phyloP scores from a whole-genome alignment of 2,797 vertebrate species.

The Micromesistius poutassou region DNA sequence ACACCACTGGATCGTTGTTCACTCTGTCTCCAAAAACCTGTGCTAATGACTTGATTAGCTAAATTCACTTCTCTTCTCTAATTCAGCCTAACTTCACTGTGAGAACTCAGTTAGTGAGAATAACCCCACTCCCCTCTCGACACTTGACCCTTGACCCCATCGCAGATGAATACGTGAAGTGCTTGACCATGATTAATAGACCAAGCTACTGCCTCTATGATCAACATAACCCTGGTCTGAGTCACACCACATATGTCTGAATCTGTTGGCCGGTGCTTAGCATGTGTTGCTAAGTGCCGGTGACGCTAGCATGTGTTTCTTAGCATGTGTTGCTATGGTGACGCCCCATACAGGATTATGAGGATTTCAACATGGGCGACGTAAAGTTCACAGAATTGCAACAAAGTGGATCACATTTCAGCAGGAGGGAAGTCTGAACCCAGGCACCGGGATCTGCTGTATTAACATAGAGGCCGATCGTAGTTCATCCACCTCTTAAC shows the following conservation, averaged over 20 bases:
- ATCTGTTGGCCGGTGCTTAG: neutral
- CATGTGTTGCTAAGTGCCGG: neutral
- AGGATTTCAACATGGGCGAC: neutral
- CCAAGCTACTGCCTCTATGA: neutral
- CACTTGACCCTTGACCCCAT: neutral
- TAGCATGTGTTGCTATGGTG: neutral
- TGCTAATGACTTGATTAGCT: neutral
- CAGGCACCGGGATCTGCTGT: neutral
- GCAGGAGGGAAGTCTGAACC: neutral
- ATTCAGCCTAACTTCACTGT: neutral
- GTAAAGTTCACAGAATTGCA: neutral
- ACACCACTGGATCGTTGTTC: neutral
- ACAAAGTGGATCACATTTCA: neutral
- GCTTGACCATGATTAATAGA: neutral
- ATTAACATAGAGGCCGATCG: neutral
- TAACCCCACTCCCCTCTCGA: neutral
- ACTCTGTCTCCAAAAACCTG: neutral
- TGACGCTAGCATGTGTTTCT: neutral
- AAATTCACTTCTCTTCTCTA: neutral
- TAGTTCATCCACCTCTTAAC: neutral
- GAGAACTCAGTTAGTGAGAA: neutral
- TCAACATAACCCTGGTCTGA: neutral
- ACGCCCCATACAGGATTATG: constrained; percentile 1
- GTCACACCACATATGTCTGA: neutral
- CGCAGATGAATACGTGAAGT: neutral